These are phyloP conservation scores for Cepphus grylle DNA, from an alignment of 2,113 vertebrate genomes.

Conservation along the genomic window DNA sequence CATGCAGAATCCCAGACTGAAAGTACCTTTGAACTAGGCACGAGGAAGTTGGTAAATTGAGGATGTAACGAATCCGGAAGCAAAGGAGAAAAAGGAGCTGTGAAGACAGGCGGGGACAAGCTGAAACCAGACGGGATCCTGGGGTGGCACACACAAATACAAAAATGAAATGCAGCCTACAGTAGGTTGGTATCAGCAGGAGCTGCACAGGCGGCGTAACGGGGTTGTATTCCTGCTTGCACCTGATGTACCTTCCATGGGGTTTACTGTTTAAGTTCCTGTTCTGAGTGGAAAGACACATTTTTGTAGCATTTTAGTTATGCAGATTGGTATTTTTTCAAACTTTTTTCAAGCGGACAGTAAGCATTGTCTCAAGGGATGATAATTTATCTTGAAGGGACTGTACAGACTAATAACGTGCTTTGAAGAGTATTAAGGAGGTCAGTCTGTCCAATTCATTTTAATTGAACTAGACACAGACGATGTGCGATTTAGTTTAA, in stretches of 20 bases:
- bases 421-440: conserved; percentile 15
- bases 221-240: accelerated
- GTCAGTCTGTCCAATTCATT: conserved; percentile 42
- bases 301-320: background rate
- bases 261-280: background rate
- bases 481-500: conserved; percentile 3
- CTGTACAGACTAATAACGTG: background rate
- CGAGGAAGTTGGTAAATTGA: background rate
- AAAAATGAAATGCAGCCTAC: background rate
- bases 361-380: background rate
- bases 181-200: background rate
- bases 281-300: background rate
- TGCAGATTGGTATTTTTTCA: background rate
- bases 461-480: conserved; percentile 24
- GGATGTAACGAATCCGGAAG: background rate
- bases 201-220: accelerated
- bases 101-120: background rate
- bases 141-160: too few species aligned
- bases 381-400: background rate
- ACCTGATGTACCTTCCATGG: background rate
- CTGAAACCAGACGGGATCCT: background rate
- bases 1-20: background rate
- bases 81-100: background rate
- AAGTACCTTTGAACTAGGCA: background rate
- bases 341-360: background rate